These are phyloP conservation scores for Drosophila dives DNA, from an alignment of 2,888 invertebrate species.

Conservation along the genomic window DNA sequence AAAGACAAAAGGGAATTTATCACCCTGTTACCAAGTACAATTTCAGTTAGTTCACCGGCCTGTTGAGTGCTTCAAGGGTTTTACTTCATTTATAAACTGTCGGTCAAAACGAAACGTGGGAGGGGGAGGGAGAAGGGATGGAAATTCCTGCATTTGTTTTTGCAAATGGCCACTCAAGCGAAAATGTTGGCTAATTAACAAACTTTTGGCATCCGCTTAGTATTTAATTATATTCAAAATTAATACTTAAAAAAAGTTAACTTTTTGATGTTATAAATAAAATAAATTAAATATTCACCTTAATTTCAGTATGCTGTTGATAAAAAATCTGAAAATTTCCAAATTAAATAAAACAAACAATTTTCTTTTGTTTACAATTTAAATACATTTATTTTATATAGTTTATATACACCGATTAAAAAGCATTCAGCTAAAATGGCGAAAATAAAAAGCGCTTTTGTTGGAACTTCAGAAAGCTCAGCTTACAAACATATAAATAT, in stretches of 20 bases:
- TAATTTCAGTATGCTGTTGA: background rate
- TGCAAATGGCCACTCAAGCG: conserved; percentile 25
- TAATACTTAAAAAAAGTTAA: background rate
- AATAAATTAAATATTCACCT: background rate
- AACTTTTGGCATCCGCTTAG: conserved; percentile 11
- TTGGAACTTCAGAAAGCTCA: conserved; percentile 69
- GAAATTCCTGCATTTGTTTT: conserved; percentile 7
- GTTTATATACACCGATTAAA: conserved; percentile 45
- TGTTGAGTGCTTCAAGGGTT: conserved; percentile 5
- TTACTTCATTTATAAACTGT: conserved; percentile 6
- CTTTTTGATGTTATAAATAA: background rate
- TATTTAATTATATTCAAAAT: conserved; percentile 14
- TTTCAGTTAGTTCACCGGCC: conserved; percentile 6
- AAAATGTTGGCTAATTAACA: conserved; percentile 68
- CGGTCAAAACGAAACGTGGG: background rate
- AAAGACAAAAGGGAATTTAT: conserved; percentile 43
- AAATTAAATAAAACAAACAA: background rate
- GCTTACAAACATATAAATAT: conserved; percentile 61
- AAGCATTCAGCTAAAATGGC: conserved; percentile 48
- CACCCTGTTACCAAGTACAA: conserved; percentile 36
- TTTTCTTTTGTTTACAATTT: conserved; percentile 13
- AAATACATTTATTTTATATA: conserved; percentile 28
- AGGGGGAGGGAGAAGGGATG: no score
- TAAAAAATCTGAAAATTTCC: background rate
- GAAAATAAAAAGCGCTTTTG: conserved; percentile 42